Conservation (phyloP, 2,113 vertebrate species). For the Peromyscus polionotus region DNA sequence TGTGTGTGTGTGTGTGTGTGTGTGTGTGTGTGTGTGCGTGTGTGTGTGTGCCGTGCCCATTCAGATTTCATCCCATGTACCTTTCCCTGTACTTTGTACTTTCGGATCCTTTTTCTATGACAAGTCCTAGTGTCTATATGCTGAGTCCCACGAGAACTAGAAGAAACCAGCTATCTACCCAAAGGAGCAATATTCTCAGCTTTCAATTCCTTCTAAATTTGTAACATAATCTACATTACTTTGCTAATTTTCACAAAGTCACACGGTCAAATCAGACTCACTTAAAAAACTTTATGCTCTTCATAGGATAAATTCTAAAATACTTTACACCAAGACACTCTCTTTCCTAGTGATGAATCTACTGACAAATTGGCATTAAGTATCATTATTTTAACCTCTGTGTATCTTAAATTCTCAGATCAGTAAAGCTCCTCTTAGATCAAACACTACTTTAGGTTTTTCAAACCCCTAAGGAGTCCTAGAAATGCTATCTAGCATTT, state of each 20-base stretch:
- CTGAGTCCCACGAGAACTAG: background rate
- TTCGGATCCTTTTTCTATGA: background rate
- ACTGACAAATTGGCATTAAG: background rate
- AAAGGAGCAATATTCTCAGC: background rate
- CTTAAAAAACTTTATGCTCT: conserved; percentile 8
- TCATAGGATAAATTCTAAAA: conserved; percentile 41
- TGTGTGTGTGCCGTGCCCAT: background rate
- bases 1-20: background rate
- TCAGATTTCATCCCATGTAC: background rate
- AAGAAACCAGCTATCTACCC: background rate
- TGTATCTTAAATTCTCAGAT: background rate
- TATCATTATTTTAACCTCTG: conserved; percentile 38
- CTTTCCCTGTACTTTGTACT: background rate
- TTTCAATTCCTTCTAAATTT: background rate
- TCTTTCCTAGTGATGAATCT: conserved; percentile 23
- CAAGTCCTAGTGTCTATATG: background rate
- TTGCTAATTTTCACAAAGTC: conserved; percentile 29
- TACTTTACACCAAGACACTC: conserved; percentile 44
- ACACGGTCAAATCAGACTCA: conserved; percentile 37
- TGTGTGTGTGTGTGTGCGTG: background rate
- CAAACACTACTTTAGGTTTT: conserved; percentile 27
- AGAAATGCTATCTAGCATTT: background rate
- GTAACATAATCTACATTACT: background rate
- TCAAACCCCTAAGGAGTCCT: background rate
- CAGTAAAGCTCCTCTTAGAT: conserved; percentile 35